Evolutionary conservation across 2,113 vertebrate genomes (phyloP), one percentile per base, ranked within the genome.

Genomic region (Paratilapia polleni): DNA sequence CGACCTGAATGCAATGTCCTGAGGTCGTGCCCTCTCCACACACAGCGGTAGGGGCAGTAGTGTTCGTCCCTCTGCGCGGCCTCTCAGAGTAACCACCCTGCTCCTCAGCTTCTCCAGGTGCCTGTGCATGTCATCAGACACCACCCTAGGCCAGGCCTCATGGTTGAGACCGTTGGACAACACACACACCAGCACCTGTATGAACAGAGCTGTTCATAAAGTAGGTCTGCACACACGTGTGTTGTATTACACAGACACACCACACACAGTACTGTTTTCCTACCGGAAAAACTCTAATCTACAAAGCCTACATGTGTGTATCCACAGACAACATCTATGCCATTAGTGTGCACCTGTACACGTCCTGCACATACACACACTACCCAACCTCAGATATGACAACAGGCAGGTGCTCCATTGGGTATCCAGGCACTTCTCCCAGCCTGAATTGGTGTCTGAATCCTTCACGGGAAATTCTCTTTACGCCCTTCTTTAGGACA

Each of bases 371-470:
- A 20, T 34, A 47, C 36, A 54, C 17, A 63, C 60, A 61, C n/a
- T 12, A 11, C 20, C 87, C 84, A 85, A 96, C 94, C 95, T 97
- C 95, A 75, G 90, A 94, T 83, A 97, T 95, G 77, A 96, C 84
- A 28, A 96, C 68, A 24, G 95, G 93, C 2, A 96, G 89, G 66
- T 97, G 96, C 77, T 97, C 96, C 94, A 97, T 92, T 74, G 96
- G 94, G 17, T 93, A 88, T 8, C 91, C 91, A 4, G 93, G 90
- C 22, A 94, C 88, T 87, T 96, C 94, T 77, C 93, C 95, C 22
- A 95, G 84, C 59, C 93, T 80, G 14, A 94, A 86, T 52, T 94
- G 92, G 34, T 88, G 74, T 78, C 92, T 93, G 66, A 94, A 96
- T 52, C 80, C 81, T 75, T 87, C 82, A 34, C 82, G 80, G n/a